phyloP scores from a whole-genome alignment of 2,113 vertebrate genomes.

The Pachycephala philippinensis region DNA sequence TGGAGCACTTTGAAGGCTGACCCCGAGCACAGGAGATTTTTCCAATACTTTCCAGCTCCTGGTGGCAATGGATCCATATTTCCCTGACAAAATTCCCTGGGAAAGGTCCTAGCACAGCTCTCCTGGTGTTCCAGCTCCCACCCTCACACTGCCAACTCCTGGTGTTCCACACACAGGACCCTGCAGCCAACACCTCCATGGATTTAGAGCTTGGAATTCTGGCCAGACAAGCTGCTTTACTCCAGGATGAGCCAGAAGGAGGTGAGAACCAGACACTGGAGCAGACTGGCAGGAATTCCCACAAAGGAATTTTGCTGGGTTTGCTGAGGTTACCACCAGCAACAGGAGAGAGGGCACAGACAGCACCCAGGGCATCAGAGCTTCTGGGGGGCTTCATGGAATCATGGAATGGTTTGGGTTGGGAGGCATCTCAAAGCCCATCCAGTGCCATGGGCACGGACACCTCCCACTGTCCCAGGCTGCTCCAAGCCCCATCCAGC shows the following conservation, averaged over 20 bases:
- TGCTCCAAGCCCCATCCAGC: neutral
- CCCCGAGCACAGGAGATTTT: neutral
- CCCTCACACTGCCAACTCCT: accelerated
- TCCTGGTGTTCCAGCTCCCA: neutral
- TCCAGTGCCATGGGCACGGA: neutral
- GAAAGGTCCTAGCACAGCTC: neutral
- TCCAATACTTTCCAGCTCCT: neutral
- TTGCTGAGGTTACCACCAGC: neutral
- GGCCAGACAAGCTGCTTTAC: neutral
- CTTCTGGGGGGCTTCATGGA: neutral
- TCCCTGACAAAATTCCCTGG: neutral
- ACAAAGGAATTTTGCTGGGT: neutral
- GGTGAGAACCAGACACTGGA: neutral
- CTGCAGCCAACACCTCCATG: neutral
- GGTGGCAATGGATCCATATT: neutral
- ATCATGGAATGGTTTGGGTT: neutral
- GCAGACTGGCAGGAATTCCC: neutral
- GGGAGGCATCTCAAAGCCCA: accelerated
- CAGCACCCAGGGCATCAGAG: neutral
- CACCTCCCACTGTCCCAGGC: neutral
- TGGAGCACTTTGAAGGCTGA: neutral
- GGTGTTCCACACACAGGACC: neutral
- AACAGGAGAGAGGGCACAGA: neutral
- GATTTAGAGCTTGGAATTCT: neutral
- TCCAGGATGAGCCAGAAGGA: neutral